These are phyloP conservation scores for Littorina saxatilis DNA, from an alignment of 1,140 invertebrate species.

Conservation along the genomic window DNA sequence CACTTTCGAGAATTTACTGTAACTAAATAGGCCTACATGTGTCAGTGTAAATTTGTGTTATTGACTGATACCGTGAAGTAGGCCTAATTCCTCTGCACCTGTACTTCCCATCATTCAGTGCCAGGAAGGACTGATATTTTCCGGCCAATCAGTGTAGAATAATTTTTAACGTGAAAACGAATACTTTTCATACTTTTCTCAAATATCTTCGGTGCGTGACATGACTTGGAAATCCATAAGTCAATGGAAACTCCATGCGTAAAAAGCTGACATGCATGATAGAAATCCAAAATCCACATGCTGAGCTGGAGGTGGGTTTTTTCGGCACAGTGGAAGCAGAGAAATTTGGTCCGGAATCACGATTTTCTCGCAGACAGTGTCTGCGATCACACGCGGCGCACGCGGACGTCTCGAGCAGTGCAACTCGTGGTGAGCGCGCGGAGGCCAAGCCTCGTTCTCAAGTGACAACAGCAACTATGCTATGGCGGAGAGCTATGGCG, in stretches of 20 bases:
- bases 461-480: slow-evolving; percentile 71
- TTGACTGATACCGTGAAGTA: no score
- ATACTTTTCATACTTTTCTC: background rate
- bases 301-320: background rate
- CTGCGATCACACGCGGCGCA: background rate
- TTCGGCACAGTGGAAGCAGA: background rate
- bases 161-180: background rate
- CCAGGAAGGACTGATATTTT: no score
- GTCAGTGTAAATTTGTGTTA: no score
- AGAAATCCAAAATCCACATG: background rate
- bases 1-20: no score
- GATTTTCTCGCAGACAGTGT: background rate
- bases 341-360: background rate
- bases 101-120: no score
- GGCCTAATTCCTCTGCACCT: no score
- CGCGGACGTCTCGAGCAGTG: background rate
- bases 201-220: background rate
- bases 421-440: background rate
- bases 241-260: no score
- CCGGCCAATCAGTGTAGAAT: no score
- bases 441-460: slow-evolving; percentile 58
- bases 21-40: no score
- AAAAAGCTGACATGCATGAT: background rate
- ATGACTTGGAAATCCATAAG: background rate
- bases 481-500: slow-evolving; percentile 67